Conservation (phyloP, 2,113 vertebrate genomes). For the Oncorhynchus gorbuscha region DNA sequence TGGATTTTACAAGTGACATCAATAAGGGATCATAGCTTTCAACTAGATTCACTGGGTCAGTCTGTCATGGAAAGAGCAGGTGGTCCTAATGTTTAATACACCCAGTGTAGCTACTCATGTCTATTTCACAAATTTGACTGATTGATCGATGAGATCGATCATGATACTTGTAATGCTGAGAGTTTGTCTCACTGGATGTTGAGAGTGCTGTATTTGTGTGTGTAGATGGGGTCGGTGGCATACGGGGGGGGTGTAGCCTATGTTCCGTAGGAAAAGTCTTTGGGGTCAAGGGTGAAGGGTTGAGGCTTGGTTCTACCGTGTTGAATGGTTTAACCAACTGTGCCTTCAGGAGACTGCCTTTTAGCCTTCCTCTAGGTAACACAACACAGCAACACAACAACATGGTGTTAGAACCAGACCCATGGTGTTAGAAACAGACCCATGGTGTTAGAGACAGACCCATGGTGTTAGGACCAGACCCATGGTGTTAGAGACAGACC, state of each 20-base stretch:
- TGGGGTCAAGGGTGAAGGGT: neutral
- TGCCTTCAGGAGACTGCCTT: constrained; percentile 44
- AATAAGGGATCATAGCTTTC: no score
- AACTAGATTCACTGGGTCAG: no score
- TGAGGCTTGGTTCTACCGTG: neutral
- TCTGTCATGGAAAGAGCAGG: no score
- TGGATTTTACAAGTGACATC: no score
- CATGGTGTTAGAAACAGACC: no score
- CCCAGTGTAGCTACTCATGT: neutral
- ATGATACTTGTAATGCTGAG: neutral
- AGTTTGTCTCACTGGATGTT: constrained; percentile 12
- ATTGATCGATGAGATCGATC: neutral
- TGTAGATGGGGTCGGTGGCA: neutral
- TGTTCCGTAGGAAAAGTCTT: neutral
- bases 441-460: no score
- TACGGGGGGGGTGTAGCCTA: neutral
- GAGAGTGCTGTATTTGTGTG: neutral
- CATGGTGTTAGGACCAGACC: no score
- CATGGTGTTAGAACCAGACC: neutral
- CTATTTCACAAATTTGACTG: neutral
- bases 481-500: no score
- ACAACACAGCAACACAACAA: neutral
- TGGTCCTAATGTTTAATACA: no score
- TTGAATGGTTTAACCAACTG: constrained; percentile 36
- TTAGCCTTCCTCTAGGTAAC: constrained; percentile 14